These are phyloP conservation scores for Norana najaformis DNA, from an alignment of 2,888 invertebrate genomes.

Conservation along the genomic window DNA sequence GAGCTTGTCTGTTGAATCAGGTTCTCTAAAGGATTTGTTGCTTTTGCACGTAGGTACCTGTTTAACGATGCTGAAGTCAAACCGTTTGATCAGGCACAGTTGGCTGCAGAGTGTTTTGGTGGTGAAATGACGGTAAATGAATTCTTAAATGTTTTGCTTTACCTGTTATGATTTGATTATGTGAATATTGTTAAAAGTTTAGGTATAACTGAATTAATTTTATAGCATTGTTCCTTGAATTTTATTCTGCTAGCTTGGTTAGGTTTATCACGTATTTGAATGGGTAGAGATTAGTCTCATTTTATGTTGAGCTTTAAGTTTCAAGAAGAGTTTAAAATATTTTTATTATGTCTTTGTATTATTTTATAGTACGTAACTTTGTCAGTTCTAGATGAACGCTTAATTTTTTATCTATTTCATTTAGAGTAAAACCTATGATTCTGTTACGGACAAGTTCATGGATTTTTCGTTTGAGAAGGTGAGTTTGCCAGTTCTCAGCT, in stretches of 20 bases:
- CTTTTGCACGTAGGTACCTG: conserved; percentile 54
- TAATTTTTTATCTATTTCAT: conserved; percentile 49
- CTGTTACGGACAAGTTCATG: conserved; percentile 93
- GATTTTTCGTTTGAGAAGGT: conserved; percentile 93
- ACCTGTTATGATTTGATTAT: neutral
- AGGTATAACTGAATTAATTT: no score
- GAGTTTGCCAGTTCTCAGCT: conserved; percentile 32
- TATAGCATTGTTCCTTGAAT: no score
- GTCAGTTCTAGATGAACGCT: neutral
- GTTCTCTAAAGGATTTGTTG: neutral
- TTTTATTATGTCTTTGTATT: neutral
- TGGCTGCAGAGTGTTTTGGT: conserved; percentile 93
- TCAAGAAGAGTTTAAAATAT: neutral
- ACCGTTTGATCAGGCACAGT: conserved; percentile 90
- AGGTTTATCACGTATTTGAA: neutral
- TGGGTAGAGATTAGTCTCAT: neutral
- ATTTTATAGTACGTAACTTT: neutral
- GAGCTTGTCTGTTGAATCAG: no score
- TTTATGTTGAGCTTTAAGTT: neutral
- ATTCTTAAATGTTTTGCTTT: conserved; percentile 29
- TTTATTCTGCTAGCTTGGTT: neutral
- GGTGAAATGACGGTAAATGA: conserved; percentile 87
- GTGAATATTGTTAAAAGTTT: no score
- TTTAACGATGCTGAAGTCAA: conserved; percentile 68
- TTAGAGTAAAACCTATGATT: conserved; percentile 92